A percentile compares a stretch with the other conserved stretches of the same genome.
These are phyloP conservation scores for Coenobita brevimanus DNA, from an alignment of 1,140 invertebrate species.

Conservation along the genomic window DNA sequence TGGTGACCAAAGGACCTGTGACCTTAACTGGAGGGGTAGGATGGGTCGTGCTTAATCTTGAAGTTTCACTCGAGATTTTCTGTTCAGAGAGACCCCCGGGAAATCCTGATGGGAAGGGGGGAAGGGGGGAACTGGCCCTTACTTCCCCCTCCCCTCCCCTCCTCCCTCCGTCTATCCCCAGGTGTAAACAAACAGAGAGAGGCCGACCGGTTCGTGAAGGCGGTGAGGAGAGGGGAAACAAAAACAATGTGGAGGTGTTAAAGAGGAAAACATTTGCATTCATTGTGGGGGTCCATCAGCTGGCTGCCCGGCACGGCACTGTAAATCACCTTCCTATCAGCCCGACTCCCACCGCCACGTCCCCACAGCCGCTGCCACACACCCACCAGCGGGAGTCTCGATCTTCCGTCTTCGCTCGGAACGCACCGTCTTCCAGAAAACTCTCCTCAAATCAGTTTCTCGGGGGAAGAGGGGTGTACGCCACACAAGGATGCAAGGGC, in stretches of 20 bases:
- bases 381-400: constrained; percentile 3
- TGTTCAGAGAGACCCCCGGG: background rate
- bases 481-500: constrained; percentile 11
- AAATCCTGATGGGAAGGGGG: background rate
- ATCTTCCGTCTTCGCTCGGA: constrained; percentile 6
- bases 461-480: background rate
- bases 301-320: constrained; percentile 51
- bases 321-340: constrained; percentile 6
- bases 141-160: background rate
- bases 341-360: background rate
- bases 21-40: too few relatives aligned
- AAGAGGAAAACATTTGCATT: constrained; percentile 53
- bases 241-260: constrained; percentile 44
- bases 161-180: too few relatives aligned
- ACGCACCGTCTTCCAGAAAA: constrained; percentile 38
- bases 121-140: background rate
- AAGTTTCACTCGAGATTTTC: too few relatives aligned
- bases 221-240: background rate
- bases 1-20: too few relatives aligned
- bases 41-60: too few relatives aligned
- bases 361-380: background rate
- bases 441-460: constrained; percentile 49
- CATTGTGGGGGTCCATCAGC: constrained; percentile 26
- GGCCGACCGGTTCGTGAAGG: background rate
- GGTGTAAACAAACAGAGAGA: background rate